These are phyloP conservation scores for Pelecanus crispus DNA, from an alignment of 2,113 vertebrate genomes.

Conservation along the genomic window DNA sequence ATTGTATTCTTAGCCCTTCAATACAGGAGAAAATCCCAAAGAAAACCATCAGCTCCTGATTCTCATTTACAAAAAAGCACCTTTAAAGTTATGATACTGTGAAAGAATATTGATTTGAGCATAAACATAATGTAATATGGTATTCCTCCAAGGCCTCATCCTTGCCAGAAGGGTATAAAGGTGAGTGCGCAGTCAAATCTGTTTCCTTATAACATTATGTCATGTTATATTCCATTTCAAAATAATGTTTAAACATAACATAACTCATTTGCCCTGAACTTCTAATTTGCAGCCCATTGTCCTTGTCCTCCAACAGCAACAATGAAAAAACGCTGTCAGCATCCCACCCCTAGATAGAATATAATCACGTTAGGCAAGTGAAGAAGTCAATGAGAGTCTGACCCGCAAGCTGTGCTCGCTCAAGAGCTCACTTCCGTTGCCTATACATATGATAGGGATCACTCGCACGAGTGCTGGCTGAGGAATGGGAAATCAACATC, in stretches of 20 bases:
- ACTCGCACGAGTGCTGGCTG: not conserved
- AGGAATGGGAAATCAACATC: not conserved
- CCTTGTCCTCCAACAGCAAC: not conserved
- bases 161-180: not conserved
- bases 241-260: conserved; percentile 42
- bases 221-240: conserved; percentile 21
- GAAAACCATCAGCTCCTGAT: not conserved
- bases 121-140: not conserved
- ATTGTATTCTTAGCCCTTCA: not conserved
- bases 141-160: not conserved
- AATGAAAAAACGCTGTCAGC: not conserved
- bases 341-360: not conserved
- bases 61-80: not conserved
- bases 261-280: conserved; percentile 16
- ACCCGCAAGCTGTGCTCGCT: not conserved
- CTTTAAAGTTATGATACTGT: not conserved
- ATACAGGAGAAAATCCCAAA: not conserved
- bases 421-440: not conserved
- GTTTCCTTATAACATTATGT: conserved; percentile 4
- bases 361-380: conserved; percentile 17
- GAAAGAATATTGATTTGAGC: not conserved
- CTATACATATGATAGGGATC: not conserved
- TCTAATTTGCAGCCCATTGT: conserved; percentile 31
- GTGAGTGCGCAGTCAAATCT: not conserved
- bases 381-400: conserved; percentile 8